Base-by-base conservation (phyloP, 2,113 vertebrate species). In the Dinomys branickii region DNA sequence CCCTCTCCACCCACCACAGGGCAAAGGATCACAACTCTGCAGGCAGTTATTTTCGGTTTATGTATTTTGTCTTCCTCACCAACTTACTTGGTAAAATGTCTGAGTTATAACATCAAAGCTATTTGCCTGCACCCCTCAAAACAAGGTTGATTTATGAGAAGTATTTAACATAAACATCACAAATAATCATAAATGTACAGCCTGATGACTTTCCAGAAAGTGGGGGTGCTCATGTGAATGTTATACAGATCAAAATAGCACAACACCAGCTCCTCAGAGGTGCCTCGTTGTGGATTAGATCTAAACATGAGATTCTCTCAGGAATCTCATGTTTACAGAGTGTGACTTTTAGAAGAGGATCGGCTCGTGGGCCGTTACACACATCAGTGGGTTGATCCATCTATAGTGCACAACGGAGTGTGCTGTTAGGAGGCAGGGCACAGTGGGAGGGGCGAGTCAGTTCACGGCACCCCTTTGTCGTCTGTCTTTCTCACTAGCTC, bases 1-100 rank as follows among this genome's bases (percentile, higher is more conserved):
- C 22, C 17, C 13, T 0, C 24, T 47, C 11, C 1, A 2, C 5
- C 10, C 2, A 26, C 0, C 16, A 22, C 30, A 54, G 13, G 20
- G 28, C 28, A 47, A 2, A 81, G 7, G 6, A 9, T 33, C 20
- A 69, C 63, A 20, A 0, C 8, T 52, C 13, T 83, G 19, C 20
- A 12, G 16, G 24, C 0, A 16, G 19, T 20, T n/a, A 78, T 52
- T 44, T 58, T 59, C n/a, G 28, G 44, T 44, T 44, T 67, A 20
- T 12, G 5, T 65, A 8, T 54, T 73, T 50, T 77, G 8, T 73
- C 78, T 63, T 50, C 33, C 19, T 44, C 44, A 4, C 26, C 14
- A 73, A 19, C 12, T 54, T 63, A 17, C 73, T 88, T 87, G 84
- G 0, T 11, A 54, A 50, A 92, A 94, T 26, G 5, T 56, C 0